phyloP scores from a whole-genome alignment of 2,797 vertebrate genomes.

The Prionace glauca region DNA sequence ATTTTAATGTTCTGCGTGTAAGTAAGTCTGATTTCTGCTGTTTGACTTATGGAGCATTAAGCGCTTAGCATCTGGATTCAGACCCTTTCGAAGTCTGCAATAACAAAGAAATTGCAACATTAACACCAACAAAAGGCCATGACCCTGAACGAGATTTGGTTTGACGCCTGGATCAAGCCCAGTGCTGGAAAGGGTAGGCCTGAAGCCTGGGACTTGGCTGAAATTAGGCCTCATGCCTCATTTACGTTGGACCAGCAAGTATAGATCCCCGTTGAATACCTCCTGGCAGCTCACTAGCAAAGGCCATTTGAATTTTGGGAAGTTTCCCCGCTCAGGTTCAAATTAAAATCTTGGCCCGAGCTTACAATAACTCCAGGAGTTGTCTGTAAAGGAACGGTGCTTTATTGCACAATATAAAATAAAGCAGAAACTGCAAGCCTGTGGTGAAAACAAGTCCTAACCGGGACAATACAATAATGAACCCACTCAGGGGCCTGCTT shows the following conservation, averaged over 20 bases:
- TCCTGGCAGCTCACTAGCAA: neutral
- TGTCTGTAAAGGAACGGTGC: too few species aligned
- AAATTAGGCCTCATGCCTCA: neutral
- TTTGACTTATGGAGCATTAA: neutral
- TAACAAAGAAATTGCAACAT: neutral
- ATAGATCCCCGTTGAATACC: neutral
- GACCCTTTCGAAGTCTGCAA: too few species aligned
- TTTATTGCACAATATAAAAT: too few species aligned
- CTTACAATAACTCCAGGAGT: neutral
- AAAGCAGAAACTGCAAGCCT: too few species aligned
- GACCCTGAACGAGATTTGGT: neutral
- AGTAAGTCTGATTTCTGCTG: conserved; percentile 15
- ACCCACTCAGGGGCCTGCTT: too few species aligned
- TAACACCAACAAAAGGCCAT: neutral
- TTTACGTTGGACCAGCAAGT: neutral
- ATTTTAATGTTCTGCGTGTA: neutral
- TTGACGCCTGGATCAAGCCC: neutral
- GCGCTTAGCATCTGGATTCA: neutral
- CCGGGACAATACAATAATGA: too few species aligned
- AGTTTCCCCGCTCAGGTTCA: neutral
- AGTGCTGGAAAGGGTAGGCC: neutral
- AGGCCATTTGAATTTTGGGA: neutral
- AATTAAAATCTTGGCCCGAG: neutral
- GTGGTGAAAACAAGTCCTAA: too few species aligned
- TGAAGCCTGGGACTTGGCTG: neutral